phyloP scores from a whole-genome alignment of 1,140 invertebrate species.

The Trichonephila clavata region DNA sequence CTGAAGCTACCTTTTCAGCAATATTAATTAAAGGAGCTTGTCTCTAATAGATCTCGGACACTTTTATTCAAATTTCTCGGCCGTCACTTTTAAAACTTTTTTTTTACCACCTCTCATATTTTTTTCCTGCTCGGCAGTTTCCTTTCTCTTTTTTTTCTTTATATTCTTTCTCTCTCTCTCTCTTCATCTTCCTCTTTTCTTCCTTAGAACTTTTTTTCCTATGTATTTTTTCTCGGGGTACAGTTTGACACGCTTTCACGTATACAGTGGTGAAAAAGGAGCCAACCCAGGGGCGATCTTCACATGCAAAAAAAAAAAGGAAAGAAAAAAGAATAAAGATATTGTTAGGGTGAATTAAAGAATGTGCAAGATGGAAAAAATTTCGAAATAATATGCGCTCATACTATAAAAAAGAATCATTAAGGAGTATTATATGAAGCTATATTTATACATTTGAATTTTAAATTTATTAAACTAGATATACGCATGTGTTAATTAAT shows the following conservation, averaged over 20 bases:
- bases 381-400: too few relatives aligned
- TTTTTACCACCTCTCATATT: conserved; percentile 39
- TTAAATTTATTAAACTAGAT: too few relatives aligned
- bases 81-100: conserved; percentile 54
- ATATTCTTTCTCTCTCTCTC: background rate
- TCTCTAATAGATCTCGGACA: conserved; percentile 69
- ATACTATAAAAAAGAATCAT: too few relatives aligned
- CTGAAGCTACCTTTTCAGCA: conserved; percentile 62
- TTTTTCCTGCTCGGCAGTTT: background rate
- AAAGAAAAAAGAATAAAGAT: background rate
- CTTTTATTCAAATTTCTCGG: conserved; percentile 68
- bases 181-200: background rate
- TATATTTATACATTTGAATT: too few relatives aligned
- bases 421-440: too few relatives aligned
- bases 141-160: background rate
- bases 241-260: conserved; percentile 52
- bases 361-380: too few relatives aligned
- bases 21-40: conserved; percentile 68
- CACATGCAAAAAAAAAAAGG: background rate
- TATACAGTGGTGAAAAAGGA: background rate
- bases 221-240: background rate
- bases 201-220: background rate
- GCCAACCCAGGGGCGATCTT: background rate
- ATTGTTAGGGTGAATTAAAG: background rate
- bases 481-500: too few relatives aligned